phyloP scores from a whole-genome alignment of 2,888 invertebrate genomes.

The Chaetogeoica ovagalla region DNA sequence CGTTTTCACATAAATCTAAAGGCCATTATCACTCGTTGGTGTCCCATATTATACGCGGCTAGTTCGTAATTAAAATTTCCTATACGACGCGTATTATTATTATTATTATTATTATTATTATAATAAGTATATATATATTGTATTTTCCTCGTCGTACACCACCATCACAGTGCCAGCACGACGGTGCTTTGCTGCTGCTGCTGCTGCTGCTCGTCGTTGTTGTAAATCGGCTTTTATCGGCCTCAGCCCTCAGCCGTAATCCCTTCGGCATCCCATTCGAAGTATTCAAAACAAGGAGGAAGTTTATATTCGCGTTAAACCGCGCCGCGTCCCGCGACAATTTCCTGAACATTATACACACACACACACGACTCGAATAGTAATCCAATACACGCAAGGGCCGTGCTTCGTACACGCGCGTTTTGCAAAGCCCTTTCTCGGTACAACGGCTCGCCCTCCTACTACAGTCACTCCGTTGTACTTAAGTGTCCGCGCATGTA shows the following conservation, averaged over 20 bases:
- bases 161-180: too few species aligned
- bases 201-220: constrained; percentile 2
- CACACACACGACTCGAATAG: not conserved
- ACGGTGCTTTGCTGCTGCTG: too few species aligned
- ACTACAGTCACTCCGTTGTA: not conserved
- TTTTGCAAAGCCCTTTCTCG: constrained; percentile 1
- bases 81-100: not conserved
- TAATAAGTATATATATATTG: too few species aligned
- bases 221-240: constrained; percentile 43
- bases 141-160: too few species aligned
- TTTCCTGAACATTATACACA: constrained; percentile 24
- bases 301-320: constrained; percentile 24
- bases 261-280: too few species aligned
- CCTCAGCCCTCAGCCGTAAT: constrained; percentile 4
- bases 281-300: constrained; percentile 45
- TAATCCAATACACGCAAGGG: not conserved
- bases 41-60: constrained; percentile 23
- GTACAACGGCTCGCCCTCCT: not conserved
- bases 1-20: constrained; percentile 44
- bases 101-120: too few species aligned
- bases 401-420: constrained; percentile 13
- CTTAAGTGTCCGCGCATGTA: constrained; percentile 11
- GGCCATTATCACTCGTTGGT: constrained; percentile 39
- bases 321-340: not conserved
- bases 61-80: constrained; percentile 51